Evolutionary conservation across 2,113 vertebrate genomes (phyloP).

Genomic region (Lontra canadensis): DNA sequence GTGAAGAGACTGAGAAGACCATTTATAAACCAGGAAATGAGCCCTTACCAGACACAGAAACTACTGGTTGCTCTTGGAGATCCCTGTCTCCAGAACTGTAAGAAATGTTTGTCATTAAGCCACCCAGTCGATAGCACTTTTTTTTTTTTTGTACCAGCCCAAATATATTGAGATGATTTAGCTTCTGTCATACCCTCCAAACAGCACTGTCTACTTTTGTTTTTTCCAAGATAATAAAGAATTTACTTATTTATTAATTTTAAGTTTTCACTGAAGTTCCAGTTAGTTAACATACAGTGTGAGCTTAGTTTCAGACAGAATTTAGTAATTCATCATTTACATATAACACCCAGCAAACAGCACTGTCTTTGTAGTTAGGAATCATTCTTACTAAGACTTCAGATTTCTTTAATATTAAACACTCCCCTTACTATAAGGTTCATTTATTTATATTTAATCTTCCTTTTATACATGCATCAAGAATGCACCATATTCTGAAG

Average conservation of each 20-base stretch:
- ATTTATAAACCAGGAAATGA: not conserved
- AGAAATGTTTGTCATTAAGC: not conserved
- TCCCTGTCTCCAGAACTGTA: not conserved
- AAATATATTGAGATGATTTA: not conserved
- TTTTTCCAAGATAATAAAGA: not conserved
- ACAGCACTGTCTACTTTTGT: not conserved
- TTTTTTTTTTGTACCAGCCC: not conserved
- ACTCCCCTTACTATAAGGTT: not conserved
- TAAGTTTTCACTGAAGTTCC: not conserved
- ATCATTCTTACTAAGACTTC: not conserved
- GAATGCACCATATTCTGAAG: not conserved
- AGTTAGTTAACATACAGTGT: not conserved
- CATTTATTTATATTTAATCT: not conserved
- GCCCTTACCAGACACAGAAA: not conserved
- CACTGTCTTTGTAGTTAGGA: not conserved
- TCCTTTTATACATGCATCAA: not conserved
- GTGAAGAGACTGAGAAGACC: not conserved
- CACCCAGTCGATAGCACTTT: too few relatives aligned
- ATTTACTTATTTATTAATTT: not conserved
- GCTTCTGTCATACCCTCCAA: not conserved
- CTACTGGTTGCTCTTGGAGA: not conserved
- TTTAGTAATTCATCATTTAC: not conserved
- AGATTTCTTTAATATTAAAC: not conserved
- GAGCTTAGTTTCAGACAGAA: not conserved
- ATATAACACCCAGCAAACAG: not conserved